Percentiles rank a stretch among this genome's conserved stretches.
Evolutionary conservation across 2,113 vertebrate species (phyloP).

Genomic region (Chloropsis hardwickii): DNA sequence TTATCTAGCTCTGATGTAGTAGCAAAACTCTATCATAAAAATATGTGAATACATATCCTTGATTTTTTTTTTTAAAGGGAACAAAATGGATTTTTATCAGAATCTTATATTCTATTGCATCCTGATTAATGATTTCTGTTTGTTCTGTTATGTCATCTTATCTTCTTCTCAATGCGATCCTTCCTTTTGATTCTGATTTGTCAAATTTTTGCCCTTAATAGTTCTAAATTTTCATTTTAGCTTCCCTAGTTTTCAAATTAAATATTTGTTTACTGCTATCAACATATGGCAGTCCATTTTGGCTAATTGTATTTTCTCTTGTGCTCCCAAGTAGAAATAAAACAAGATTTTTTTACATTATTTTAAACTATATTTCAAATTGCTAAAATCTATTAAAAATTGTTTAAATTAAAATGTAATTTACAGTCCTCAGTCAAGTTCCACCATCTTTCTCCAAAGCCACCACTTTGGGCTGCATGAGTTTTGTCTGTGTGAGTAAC

Average conservation of each 20-base stretch:
- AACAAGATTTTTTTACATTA: not conserved
- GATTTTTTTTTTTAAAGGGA: not conserved
- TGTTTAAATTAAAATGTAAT: not conserved
- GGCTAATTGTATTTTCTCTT: not conserved
- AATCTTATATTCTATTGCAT: not conserved
- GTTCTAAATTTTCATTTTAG: not conserved
- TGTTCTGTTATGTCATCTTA: not conserved
- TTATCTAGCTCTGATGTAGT: not conserved
- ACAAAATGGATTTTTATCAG: not conserved
- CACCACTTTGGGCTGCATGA: not conserved
- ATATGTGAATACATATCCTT: fast-evolving
- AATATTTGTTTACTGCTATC: not conserved
- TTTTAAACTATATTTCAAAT: not conserved
- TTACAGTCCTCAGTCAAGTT: not conserved
- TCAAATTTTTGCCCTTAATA: not conserved
- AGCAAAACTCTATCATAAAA: not conserved
- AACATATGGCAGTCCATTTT: not conserved
- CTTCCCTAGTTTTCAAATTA: not conserved
- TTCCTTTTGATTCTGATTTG: not conserved
- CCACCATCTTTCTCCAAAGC: not conserved
- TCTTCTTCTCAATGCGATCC: not conserved
- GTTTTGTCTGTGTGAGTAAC: not conserved
- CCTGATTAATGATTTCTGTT: not conserved
- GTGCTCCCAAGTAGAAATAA: not conserved
- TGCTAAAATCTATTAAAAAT: not conserved